Percentiles rank a stretch among this genome's conserved stretches.
phyloP scores from a whole-genome alignment of 2,888 invertebrate species.

The Dascillus cervinus region DNA sequence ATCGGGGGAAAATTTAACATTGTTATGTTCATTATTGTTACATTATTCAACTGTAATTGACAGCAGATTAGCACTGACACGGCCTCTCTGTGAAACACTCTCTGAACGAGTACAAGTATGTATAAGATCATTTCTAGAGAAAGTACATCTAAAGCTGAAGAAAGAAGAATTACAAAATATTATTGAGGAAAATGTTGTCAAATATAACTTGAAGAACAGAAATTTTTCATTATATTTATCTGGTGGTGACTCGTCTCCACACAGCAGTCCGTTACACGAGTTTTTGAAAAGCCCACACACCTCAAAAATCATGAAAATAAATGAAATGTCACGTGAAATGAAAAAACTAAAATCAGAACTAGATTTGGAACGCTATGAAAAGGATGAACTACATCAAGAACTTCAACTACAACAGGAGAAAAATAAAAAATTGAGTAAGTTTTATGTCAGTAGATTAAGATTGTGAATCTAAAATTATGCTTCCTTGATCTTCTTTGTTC shows the following conservation, averaged over 20 bases:
- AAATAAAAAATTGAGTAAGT: slow-evolving; percentile 48
- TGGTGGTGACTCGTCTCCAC: slow-evolving; percentile 16
- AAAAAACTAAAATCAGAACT: slow-evolving; percentile 49
- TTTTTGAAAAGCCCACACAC: slow-evolving; percentile 31
- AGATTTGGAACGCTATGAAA: slow-evolving; percentile 56
- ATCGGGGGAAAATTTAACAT: slow-evolving; percentile 21
- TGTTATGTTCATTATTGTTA: slow-evolving; percentile 33
- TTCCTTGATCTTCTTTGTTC: slow-evolving; percentile 1
- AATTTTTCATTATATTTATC: neutral
- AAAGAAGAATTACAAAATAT: slow-evolving; percentile 25
- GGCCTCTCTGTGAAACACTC: slow-evolving; percentile 33
- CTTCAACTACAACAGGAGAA: slow-evolving; percentile 47
- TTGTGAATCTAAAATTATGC: slow-evolving; percentile 1
- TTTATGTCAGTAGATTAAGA: neutral
- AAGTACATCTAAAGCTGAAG: slow-evolving; percentile 22
- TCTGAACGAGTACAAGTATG: slow-evolving; percentile 27
- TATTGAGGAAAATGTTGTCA: slow-evolving; percentile 22
- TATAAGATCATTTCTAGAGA: slow-evolving; percentile 34
- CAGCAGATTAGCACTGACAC: slow-evolving; percentile 33
- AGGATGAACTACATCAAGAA: slow-evolving; percentile 54
- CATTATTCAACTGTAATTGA: slow-evolving; percentile 38
- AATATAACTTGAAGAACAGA: slow-evolving; percentile 4
- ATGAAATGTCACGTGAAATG: slow-evolving; percentile 40
- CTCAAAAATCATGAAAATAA: slow-evolving; percentile 16
- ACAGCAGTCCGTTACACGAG: slow-evolving; percentile 29